These are phyloP conservation scores for Etia nguti DNA, from an alignment of 2,113 vertebrate species.

Conservation along the genomic window DNA sequence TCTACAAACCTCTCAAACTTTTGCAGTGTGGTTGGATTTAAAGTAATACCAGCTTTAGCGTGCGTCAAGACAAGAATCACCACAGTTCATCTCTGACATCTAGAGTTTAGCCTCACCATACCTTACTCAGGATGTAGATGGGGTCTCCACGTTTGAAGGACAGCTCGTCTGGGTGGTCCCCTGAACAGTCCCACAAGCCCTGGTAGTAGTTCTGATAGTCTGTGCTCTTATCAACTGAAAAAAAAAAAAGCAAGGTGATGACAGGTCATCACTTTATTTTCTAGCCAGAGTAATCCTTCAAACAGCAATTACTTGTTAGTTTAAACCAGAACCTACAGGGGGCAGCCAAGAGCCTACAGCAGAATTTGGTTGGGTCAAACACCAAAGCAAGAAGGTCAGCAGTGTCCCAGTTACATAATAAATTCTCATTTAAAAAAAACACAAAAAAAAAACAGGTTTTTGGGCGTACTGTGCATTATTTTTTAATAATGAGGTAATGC, in stretches of 20 bases:
- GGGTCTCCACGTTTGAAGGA: conserved; percentile 91
- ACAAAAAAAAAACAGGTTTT: neutral
- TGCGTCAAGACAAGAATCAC: neutral
- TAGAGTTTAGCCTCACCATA: conserved; percentile 49
- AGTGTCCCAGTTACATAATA: neutral
- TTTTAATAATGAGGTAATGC: neutral
- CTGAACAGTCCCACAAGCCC: conserved; percentile 90
- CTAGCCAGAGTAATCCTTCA: neutral
- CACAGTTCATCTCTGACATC: neutral
- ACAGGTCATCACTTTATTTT: neutral
- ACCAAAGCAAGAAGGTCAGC: neutral
- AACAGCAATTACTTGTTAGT: neutral
- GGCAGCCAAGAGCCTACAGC: conserved; percentile 49
- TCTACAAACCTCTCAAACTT: neutral
- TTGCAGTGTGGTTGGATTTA: neutral
- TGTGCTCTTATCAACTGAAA: conserved; percentile 76
- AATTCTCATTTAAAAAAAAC: neutral
- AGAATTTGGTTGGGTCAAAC: neutral
- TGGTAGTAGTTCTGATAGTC: conserved; percentile 94
- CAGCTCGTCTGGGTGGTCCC: conserved; percentile 83
- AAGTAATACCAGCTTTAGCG: neutral
- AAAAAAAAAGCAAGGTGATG: neutral
- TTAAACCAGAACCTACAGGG: conserved; percentile 39
- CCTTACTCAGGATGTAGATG: conserved; percentile 97
- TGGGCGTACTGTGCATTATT: too few species aligned